Evolutionary conservation across 2,113 vertebrate species (phyloP).

Genomic region (Mus musculus): GRCm39 chr2:162059501-162060000

Average conservation of each 20-base stretch:
- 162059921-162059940: neutral
- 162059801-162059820: neutral
- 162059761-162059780: neutral
- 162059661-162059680: neutral
- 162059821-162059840: neutral
- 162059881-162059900: neutral
- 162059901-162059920: neutral
- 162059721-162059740: conserved; percentile 8
- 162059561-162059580: neutral
- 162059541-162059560: neutral
- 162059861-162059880: neutral
- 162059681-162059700: neutral
- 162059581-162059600: neutral
- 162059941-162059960: neutral
- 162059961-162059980: neutral
- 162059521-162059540: neutral
- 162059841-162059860: neutral
- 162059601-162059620: neutral
- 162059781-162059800: neutral
- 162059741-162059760: neutral
- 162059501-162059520: no score
- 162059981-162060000: neutral
- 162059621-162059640: neutral
- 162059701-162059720: neutral
- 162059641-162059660: neutral